phyloP scores from a whole-genome alignment of 1,140 invertebrate genomes.

The Bombus sibiricus region DNA sequence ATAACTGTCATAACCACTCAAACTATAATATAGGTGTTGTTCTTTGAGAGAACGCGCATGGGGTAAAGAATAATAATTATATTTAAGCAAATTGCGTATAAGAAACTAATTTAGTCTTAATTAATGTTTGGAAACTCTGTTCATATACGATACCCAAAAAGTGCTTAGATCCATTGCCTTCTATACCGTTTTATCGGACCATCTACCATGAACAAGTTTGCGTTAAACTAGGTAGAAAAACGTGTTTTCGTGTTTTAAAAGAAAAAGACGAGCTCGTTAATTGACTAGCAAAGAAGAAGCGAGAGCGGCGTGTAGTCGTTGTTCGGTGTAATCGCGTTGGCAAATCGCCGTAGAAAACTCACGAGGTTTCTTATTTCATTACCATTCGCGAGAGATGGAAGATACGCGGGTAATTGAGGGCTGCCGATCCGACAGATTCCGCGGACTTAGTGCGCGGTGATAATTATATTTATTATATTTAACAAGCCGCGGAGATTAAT shows the following conservation, averaged over 20 bases:
- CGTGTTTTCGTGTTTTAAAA: not conserved
- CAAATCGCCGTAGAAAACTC: not conserved
- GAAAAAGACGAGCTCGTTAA: not conserved
- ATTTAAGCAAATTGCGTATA: not conserved
- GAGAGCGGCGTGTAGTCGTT: not conserved
- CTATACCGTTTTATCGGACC: not conserved
- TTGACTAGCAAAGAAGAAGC: not conserved
- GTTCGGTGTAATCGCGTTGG: not conserved
- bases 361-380: constrained; percentile 11
- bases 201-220: not conserved
- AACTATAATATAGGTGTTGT: not conserved
- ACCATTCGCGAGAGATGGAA: not conserved
- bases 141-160: not conserved
- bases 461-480: constrained; percentile 43
- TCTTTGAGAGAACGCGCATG: not conserved
- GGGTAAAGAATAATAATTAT: not conserved
- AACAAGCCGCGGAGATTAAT: constrained; percentile 23
- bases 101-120: not conserved
- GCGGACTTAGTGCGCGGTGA: not conserved
- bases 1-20: not conserved
- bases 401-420: constrained; percentile 22
- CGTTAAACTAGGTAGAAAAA: not conserved
- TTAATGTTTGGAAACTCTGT: not conserved
- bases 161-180: not conserved
- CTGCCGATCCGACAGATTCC: not conserved